A percentile compares a stretch with the other conserved stretches of the same genome.
Evolutionary conservation across 2,888 invertebrate genomes (phyloP).

Genomic region (Salpingus planirostris): DNA sequence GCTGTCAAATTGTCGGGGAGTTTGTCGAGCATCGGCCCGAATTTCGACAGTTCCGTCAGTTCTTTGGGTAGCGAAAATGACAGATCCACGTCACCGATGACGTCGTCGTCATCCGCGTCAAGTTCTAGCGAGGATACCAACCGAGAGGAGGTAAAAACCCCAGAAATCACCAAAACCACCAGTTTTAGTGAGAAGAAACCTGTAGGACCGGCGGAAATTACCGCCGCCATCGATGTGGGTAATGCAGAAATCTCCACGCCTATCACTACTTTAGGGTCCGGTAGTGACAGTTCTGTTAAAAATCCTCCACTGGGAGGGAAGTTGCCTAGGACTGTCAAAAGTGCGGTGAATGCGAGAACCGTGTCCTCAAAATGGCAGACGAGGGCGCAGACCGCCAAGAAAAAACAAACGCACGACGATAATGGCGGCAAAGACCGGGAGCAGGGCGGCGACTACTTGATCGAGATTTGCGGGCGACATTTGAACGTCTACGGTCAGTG

Average conservation of each 20-base stretch:
- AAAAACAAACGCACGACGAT: constrained; percentile 48
- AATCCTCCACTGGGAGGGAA: too few species aligned
- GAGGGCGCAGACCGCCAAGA: constrained; percentile 59
- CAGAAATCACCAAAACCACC: too few species aligned
- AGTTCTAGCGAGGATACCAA: background rate
- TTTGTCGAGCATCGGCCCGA: constrained; percentile 61
- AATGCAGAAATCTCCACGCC: too few species aligned
- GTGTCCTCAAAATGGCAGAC: constrained; percentile 25
- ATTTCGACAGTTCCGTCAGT: constrained; percentile 51
- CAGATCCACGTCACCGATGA: background rate
- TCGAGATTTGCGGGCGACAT: constrained; percentile 75
- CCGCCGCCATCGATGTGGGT: background rate
- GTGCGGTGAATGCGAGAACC: constrained; percentile 22
- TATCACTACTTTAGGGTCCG: too few species aligned
- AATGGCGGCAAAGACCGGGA: constrained; percentile 55
- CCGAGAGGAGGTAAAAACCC: constrained; percentile 1
- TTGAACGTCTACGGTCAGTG: constrained; percentile 82
- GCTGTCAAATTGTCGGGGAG: constrained; percentile 46
- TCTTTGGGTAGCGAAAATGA: constrained; percentile 38
- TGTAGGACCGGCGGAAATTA: constrained; percentile 35
- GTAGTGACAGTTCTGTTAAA: too few species aligned
- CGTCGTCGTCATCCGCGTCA: too few species aligned
- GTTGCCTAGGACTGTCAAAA: constrained; percentile 22
- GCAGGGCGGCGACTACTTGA: constrained; percentile 81
- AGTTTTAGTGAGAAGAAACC: background rate